phyloP scores from a whole-genome alignment of 2,888 invertebrate species.

The Eurytoma adleriae region DNA sequence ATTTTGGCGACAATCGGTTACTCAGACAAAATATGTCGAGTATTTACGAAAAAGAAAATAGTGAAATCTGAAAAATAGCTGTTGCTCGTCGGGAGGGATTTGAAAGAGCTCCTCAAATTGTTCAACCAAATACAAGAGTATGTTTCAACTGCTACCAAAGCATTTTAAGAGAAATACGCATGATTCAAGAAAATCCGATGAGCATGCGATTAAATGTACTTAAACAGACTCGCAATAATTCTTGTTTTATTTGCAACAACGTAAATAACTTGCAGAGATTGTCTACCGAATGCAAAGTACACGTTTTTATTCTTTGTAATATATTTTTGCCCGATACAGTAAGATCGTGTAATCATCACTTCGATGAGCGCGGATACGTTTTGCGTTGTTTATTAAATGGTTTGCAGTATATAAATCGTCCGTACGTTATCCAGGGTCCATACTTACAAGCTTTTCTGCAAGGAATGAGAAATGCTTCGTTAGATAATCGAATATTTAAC shows the following conservation, averaged over 20 bases:
- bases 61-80: conserved; percentile 2
- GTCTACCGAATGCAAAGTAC: conserved; percentile 42
- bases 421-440: background rate
- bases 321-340: conserved; percentile 48
- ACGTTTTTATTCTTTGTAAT: conserved; percentile 36
- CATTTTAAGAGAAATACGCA: conserved; percentile 1
- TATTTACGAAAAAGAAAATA: background rate
- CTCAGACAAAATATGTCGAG: background rate
- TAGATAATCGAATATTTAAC: background rate
- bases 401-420: conserved; percentile 19
- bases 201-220: conserved; percentile 39
- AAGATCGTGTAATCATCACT: conserved; percentile 46
- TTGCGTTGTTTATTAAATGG: conserved; percentile 10
- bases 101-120: background rate
- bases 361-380: conserved; percentile 44
- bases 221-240: conserved; percentile 29
- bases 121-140: background rate
- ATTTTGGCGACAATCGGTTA: background rate
- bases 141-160: conserved; percentile 11
- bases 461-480: conserved; percentile 4
- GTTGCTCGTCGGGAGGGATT: background rate
- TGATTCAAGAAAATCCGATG: conserved; percentile 17
- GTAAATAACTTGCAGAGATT: conserved; percentile 33
- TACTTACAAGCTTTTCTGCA: background rate
- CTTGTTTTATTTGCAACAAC: conserved; percentile 46